These are phyloP conservation scores for Cephus runcator DNA, from an alignment of 2,888 invertebrate species.

Conservation along the genomic window DNA sequence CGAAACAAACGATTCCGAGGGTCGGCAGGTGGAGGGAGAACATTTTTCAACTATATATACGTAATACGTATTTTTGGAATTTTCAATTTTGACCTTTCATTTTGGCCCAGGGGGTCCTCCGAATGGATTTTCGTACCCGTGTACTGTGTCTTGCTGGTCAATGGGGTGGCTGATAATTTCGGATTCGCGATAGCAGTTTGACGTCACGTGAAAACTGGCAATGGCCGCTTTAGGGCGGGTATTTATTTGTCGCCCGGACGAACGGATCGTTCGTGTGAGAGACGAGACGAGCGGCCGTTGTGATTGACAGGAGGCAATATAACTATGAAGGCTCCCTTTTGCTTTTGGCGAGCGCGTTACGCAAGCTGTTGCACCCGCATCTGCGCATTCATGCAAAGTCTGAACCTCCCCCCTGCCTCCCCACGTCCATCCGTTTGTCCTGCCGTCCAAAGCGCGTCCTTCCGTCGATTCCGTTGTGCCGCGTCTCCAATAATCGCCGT, in stretches of 20 bases:
- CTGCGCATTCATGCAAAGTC: slow-evolving; percentile 66
- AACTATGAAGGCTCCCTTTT: slow-evolving; percentile 56
- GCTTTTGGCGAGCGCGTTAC: slow-evolving; percentile 61
- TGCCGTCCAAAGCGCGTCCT: slow-evolving; percentile 29
- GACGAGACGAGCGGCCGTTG: slow-evolving; percentile 50
- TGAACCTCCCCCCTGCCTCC: slow-evolving; percentile 45
- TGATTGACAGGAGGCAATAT: slow-evolving; percentile 66
- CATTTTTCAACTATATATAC: too few relatives aligned
- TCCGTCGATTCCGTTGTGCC: slow-evolving; percentile 29
- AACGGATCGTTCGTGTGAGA: slow-evolving; percentile 24
- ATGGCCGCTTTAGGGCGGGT: too few relatives aligned
- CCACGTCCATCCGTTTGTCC: slow-evolving; percentile 38
- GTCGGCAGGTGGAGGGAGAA: too few relatives aligned
- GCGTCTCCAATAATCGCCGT: slow-evolving; percentile 57
- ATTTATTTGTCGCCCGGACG: too few relatives aligned
- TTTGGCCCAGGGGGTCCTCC: too few relatives aligned
- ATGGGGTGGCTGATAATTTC: too few relatives aligned
- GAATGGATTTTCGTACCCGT: too few relatives aligned
- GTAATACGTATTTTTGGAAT: too few relatives aligned
- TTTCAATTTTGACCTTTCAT: too few relatives aligned
- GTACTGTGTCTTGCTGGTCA: too few relatives aligned
- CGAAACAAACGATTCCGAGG: slow-evolving; percentile 53
- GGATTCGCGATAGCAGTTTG: too few relatives aligned
- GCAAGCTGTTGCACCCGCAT: slow-evolving; percentile 67
- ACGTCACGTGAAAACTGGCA: too few relatives aligned